Percentiles rank a stretch among this genome's conserved stretches.
phyloP scores from a whole-genome alignment of 2,797 vertebrate species.

The Heterohyrax brucei region DNA sequence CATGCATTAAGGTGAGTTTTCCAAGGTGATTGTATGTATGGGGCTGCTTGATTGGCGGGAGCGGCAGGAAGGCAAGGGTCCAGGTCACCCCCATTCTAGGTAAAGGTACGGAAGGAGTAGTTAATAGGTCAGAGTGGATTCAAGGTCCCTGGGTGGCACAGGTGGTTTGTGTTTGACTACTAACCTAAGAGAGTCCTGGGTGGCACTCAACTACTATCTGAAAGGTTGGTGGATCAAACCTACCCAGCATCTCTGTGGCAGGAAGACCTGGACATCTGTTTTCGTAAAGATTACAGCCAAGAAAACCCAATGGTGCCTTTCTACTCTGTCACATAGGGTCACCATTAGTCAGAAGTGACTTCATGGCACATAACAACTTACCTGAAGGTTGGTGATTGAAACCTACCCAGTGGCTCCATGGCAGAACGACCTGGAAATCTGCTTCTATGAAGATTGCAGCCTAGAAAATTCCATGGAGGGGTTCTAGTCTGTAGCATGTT shows the following conservation, averaged over 20 bases:
- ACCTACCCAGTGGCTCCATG: no score
- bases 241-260: neutral
- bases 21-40: accelerated
- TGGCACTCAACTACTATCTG: neutral
- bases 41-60: neutral
- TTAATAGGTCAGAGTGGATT: neutral
- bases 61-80: neutral
- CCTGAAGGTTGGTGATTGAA: no score
- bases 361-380: no score
- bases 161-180: neutral
- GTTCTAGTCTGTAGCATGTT: neutral
- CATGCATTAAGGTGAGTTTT: neutral
- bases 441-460: no score
- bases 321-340: neutral
- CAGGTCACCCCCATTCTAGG: neutral
- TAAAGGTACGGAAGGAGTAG: neutral
- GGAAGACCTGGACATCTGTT: neutral
- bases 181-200: neutral
- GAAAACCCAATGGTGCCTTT: neutral
- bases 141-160: neutral
- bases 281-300: neutral
- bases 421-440: no score
- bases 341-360: no score
- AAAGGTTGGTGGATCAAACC: neutral
- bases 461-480: no score